Base-by-base conservation (phyloP, 2,888 invertebrate genomes). In the Syrphus vitripennis region DNA sequence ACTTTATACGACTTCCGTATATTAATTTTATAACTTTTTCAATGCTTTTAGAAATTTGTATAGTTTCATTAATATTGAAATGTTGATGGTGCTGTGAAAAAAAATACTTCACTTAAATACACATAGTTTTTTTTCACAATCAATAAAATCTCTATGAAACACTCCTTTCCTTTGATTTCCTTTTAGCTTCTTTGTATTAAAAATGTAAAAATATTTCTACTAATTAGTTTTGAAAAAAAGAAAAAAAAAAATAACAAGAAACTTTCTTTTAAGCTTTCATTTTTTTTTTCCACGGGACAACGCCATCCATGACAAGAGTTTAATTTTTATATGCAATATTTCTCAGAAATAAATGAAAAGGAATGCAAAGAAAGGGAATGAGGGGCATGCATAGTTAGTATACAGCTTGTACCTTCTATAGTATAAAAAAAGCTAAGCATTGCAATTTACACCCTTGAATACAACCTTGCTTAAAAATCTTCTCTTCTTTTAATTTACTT, bases 181-280 rank as follows among this genome's bases (percentile, higher is more conserved):
- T n/a, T n/a, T n/a, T n/a, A n/a, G n/a, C n/a, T n/a, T n/a, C n/a
- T n/a, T n/a, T n/a, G n/a, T n/a, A n/a, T n/a, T n/a, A n/a, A n/a
- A n/a, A n/a, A n/a, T n/a, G n/a, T n/a, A n/a, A n/a, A n/a, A n/a
- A n/a, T n/a, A n/a, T 72, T 82, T 53, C 67, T 67, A 42, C 45
- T 83, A 83, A 83, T 83, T 83, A 78, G 72, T 82, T 72, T 71
- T 70, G 2, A 12, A 31, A 57, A 55, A 55, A 31, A 31, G 6
- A 6, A 16, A 34, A 34, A 10, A 34, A 2, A 9, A 48, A 48
- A 48, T 10, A 53, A n/a, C n/a, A n/a, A 24, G 9, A 10, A 19
- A 16, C 16, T 48, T 19, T 37, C 34, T 67, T 21, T 50, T 16
- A 40, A 65, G 48, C 40, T 55, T 37, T 31, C 31, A 57, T 57